These are phyloP conservation scores for Cylindroiulus punctatus DNA, from an alignment of 2,888 invertebrate genomes.

Conservation along the genomic window DNA sequence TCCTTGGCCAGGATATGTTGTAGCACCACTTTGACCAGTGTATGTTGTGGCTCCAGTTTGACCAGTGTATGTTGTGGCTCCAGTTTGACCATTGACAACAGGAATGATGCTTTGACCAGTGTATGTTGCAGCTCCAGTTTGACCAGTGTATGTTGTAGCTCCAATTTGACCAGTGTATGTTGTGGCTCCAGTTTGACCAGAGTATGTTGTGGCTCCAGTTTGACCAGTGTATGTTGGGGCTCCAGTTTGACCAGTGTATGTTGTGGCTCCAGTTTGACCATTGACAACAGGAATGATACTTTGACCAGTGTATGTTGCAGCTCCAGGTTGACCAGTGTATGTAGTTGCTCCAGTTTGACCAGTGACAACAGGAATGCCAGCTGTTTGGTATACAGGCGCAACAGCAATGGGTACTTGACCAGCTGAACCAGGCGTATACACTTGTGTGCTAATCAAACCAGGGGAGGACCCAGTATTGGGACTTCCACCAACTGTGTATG, in stretches of 20 bases:
- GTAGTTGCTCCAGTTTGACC: not conserved
- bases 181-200: not conserved
- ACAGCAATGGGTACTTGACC: not conserved
- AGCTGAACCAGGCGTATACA: not conserved
- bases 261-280: not conserved
- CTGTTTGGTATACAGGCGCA: not conserved
- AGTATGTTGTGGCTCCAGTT: no score
- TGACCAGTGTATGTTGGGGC: not conserved
- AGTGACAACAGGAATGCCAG: not conserved
- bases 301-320: not conserved
- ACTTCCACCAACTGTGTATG: not conserved
- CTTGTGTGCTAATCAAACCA: not conserved
- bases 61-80: not conserved
- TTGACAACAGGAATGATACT: not conserved
- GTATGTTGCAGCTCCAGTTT: no score
- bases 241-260: not conserved
- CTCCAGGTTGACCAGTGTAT: not conserved
- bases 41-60: not conserved
- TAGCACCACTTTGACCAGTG: not conserved
- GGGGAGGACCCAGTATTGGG: not conserved
- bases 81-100: not conserved
- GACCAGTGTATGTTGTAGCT: no score
- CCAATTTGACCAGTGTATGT: no score
- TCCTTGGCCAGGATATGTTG: no score
- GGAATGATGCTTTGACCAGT: no score